phyloP scores from a whole-genome alignment of 2,888 invertebrate species.

The Rutpela maculata region DNA sequence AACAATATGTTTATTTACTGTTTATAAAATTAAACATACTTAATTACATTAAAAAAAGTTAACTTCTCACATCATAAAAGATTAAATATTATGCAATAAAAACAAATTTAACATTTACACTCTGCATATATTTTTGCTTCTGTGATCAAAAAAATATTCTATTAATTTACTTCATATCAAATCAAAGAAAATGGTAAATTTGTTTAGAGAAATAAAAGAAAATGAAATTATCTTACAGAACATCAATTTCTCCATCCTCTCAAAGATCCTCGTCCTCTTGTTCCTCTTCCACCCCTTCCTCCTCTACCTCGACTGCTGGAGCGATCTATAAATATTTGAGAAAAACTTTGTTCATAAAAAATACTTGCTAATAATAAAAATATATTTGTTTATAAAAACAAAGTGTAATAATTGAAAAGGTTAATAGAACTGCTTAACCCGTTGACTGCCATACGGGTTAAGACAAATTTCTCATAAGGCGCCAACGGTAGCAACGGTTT shows the following conservation, averaged over 20 bases:
- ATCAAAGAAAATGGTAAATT: not conserved
- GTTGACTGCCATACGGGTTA: too few species aligned
- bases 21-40: conserved; percentile 30
- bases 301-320: conserved; percentile 69
- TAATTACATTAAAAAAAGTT: conserved; percentile 1
- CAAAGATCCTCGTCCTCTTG: conserved; percentile 71
- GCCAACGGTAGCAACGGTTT: too few species aligned
- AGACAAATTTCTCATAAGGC: too few species aligned
- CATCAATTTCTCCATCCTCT: conserved; percentile 65
- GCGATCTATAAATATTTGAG: conserved; percentile 47
- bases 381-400: too few species aligned
- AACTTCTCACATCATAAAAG: not conserved
- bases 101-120: conserved; percentile 1
- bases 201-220: not conserved
- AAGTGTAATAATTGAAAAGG: too few species aligned
- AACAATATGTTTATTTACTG: conserved; percentile 15
- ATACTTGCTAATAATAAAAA: too few species aligned
- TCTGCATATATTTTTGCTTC: conserved; percentile 23
- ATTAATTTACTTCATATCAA: not conserved
- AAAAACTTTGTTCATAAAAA: too few species aligned
- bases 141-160: conserved; percentile 14
- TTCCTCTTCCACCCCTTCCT: conserved; percentile 65
- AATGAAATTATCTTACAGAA: conserved; percentile 36
- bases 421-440: too few species aligned
- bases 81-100: not conserved